A percentile compares a stretch with the other conserved stretches of the same genome.
phyloP scores from a whole-genome alignment of 2,797 vertebrate genomes.

The Sebastes itinus region DNA sequence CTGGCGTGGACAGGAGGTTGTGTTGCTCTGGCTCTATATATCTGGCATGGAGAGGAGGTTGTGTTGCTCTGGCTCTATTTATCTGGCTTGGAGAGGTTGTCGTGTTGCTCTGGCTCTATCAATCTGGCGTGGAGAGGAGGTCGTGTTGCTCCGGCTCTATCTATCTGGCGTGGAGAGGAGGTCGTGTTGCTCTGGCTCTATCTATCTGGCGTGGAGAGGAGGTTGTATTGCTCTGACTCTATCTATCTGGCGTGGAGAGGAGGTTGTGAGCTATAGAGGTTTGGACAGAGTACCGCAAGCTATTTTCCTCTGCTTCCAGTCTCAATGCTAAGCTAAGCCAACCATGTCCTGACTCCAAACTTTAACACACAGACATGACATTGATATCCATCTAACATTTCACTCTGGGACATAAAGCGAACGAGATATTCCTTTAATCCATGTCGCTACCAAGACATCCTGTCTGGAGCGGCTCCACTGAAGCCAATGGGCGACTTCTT shows the following conservation, averaged over 20 bases:
- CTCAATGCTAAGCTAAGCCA: not conserved
- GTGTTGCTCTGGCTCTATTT: too few species aligned
- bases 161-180: too few species aligned
- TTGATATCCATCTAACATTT: not conserved
- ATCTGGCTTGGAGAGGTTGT: too few species aligned
- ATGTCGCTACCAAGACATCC: not conserved
- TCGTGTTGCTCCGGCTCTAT: too few species aligned
- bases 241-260: too few species aligned
- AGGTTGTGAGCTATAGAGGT: too few species aligned
- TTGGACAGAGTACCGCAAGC: not conserved
- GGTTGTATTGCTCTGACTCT: rapidly evolving
- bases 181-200: too few species aligned
- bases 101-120: rapidly evolving
- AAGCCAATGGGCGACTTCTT: not conserved
- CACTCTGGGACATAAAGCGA: not conserved
- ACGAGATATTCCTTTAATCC: not conserved
- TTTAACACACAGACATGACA: not conserved
- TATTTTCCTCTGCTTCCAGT: not conserved
- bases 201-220: too few species aligned
- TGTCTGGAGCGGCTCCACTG: not conserved
- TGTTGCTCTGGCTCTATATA: too few species aligned
- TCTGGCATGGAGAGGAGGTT: rapidly evolving
- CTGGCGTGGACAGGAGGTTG: rapidly evolving
- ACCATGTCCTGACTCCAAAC: not conserved
- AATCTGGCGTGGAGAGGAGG: too few species aligned